Evolutionary conservation across 2,888 invertebrate species (phyloP).

Genomic region (Leucophenga maculata): DNA sequence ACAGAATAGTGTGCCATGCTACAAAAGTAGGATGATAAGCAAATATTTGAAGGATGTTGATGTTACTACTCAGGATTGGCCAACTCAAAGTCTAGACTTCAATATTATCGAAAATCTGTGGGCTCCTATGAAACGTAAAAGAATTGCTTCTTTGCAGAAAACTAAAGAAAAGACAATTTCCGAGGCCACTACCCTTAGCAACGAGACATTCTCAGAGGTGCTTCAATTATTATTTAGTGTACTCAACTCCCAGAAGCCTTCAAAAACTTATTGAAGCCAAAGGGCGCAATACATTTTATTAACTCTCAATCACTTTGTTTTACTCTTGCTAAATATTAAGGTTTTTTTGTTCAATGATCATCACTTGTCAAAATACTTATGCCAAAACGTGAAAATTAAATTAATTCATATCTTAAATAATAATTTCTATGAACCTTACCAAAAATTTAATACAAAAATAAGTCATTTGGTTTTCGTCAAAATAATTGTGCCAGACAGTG

Average conservation of each 20-base stretch:
- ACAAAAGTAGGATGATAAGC: too few species aligned
- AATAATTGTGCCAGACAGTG: neutral
- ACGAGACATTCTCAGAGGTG: neutral
- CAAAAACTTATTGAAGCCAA: neutral
- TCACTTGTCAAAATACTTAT: neutral
- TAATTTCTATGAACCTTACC: neutral
- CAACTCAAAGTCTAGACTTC: neutral
- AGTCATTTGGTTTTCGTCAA: conserved; percentile 4
- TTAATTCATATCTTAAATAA: neutral
- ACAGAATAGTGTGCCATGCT: too few species aligned
- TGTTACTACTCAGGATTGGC: too few species aligned
- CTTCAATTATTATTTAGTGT: conserved; percentile 10
- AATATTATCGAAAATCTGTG: neutral
- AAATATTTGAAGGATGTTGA: too few species aligned
- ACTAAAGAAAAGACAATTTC: conserved; percentile 4
- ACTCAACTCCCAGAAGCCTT: neutral
- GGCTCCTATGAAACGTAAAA: conserved; percentile 10
- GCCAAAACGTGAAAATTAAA: neutral
- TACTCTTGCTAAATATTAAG: neutral
- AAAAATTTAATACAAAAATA: conserved; percentile 2
- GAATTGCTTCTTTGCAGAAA: neutral
- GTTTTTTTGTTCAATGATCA: neutral
- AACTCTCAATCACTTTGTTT: too few species aligned
- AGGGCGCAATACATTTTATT: neutral
- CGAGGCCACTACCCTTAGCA: conserved; percentile 1